A percentile compares a stretch with the other conserved stretches of the same genome.
Conservation (phyloP, 1,140 invertebrate species). For the Leptinotarsa lineolata region DNA sequence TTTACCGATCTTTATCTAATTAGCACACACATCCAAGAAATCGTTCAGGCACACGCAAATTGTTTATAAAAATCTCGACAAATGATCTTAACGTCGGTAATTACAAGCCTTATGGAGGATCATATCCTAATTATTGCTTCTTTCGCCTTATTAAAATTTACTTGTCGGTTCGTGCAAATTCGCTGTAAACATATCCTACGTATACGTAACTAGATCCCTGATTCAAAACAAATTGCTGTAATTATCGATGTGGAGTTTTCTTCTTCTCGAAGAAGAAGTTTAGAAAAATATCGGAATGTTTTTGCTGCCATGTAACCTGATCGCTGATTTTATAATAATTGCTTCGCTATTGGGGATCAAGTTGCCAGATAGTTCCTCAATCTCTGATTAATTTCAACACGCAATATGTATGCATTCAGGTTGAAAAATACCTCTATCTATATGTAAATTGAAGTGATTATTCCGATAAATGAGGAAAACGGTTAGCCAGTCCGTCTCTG, state of each 20-base stretch:
- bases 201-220: background rate
- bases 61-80: slow-evolving; percentile 4
- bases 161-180: background rate
- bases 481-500: background rate
- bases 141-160: slow-evolving; percentile 1
- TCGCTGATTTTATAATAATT: background rate
- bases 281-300: background rate
- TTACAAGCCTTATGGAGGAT: background rate
- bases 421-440: slow-evolving; percentile 1
- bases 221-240: slow-evolving; percentile 15
- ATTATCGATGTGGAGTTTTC: slow-evolving; percentile 21
- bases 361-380: slow-evolving; percentile 2
- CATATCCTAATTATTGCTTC: slow-evolving; percentile 3
- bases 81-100: background rate
- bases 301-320: background rate
- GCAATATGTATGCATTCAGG: slow-evolving; percentile 8
- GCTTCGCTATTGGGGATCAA: background rate
- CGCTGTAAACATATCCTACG: background rate
- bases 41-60: background rate
- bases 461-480: background rate
- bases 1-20: background rate
- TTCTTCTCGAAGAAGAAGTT: background rate
- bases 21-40: background rate
- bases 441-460: background rate
- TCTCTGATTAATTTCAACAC: background rate